Evolutionary conservation across 2,888 invertebrate genomes (phyloP).

Genomic region (Diabrotica balteata): DNA sequence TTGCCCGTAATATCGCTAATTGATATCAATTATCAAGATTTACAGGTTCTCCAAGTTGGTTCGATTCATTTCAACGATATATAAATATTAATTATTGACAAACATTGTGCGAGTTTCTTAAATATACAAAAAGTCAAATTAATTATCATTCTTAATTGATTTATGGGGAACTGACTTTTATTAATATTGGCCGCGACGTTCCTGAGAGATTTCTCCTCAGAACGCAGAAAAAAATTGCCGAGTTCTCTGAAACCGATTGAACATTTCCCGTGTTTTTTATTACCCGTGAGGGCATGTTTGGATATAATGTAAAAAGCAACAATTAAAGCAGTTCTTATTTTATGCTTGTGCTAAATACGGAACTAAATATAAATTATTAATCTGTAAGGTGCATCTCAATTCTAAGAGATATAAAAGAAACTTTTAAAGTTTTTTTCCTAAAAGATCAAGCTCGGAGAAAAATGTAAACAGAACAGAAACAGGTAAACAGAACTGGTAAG

Average conservation of each 20-base stretch:
- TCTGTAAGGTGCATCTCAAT: too few relatives aligned
- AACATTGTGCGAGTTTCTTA: constrained; percentile 49
- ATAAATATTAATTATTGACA: constrained; percentile 54
- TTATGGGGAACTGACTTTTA: constrained; percentile 40
- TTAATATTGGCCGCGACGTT: constrained; percentile 31
- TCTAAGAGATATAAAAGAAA: too few relatives aligned
- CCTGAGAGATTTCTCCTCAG: constrained; percentile 17
- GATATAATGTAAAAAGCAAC: too few relatives aligned
- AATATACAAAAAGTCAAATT: constrained; percentile 42
- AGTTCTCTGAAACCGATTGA: constrained; percentile 7
- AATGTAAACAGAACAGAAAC: too few relatives aligned
- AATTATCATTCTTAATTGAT: constrained; percentile 50
- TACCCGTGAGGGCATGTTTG: too few relatives aligned
- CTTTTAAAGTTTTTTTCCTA: too few relatives aligned
- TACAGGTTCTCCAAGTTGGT: constrained; percentile 52
- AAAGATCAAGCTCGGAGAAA: too few relatives aligned
- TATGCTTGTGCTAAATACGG: too few relatives aligned
- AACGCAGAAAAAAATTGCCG: constrained; percentile 8
- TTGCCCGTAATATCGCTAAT: constrained; percentile 50
- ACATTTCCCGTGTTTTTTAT: background rate
- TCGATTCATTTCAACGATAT: constrained; percentile 47
- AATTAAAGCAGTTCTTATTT: too few relatives aligned
- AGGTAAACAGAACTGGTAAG: too few relatives aligned
- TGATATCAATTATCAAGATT: constrained; percentile 59
- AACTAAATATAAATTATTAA: too few relatives aligned